phyloP scores from a whole-genome alignment of 1,140 invertebrate species.

The Thrips palmi region DNA sequence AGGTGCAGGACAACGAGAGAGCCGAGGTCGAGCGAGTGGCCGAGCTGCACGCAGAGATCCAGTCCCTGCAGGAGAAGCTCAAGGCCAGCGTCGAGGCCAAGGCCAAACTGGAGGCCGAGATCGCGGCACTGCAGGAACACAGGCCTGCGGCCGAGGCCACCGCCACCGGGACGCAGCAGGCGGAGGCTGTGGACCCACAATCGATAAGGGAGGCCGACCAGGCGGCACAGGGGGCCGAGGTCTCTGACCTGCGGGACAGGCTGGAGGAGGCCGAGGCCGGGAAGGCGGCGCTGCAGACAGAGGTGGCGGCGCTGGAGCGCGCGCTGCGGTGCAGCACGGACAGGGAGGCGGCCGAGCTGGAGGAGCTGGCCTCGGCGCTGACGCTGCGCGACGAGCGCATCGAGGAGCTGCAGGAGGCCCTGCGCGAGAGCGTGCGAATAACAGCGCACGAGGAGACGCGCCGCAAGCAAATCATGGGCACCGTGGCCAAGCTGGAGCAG shows the following conservation, averaged over 20 bases:
- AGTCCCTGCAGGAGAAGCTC: constrained; percentile 12
- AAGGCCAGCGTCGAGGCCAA: constrained; percentile 16
- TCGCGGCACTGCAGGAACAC: constrained; percentile 7
- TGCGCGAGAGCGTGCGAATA: constrained; percentile 44
- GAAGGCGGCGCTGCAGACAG: constrained; percentile 12
- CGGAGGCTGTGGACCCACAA: too few relatives aligned
- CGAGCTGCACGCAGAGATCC: constrained; percentile 11
- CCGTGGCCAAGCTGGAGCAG: constrained; percentile 50
- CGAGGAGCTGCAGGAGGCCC: constrained; percentile 59
- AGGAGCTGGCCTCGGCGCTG: constrained; percentile 29
- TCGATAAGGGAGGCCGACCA: constrained; percentile 30
- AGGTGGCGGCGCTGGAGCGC: constrained; percentile 14
- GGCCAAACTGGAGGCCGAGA: constrained; percentile 13
- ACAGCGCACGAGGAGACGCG: constrained; percentile 36
- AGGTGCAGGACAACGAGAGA: constrained; percentile 16
- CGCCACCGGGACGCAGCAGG: constrained; percentile 26
- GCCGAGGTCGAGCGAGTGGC: constrained; percentile 12
- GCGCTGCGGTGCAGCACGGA: constrained; percentile 15
- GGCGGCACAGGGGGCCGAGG: constrained; percentile 25
- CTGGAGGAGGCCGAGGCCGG: neutral
- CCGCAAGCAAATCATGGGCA: constrained; percentile 36
- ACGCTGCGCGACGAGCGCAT: constrained; percentile 35
- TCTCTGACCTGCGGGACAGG: constrained; percentile 1
- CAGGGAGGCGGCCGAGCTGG: constrained; percentile 27
- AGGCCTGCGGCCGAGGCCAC: constrained; percentile 24